These are phyloP conservation scores for Automeris io DNA, from an alignment of 2,888 invertebrate genomes.

Conservation along the genomic window DNA sequence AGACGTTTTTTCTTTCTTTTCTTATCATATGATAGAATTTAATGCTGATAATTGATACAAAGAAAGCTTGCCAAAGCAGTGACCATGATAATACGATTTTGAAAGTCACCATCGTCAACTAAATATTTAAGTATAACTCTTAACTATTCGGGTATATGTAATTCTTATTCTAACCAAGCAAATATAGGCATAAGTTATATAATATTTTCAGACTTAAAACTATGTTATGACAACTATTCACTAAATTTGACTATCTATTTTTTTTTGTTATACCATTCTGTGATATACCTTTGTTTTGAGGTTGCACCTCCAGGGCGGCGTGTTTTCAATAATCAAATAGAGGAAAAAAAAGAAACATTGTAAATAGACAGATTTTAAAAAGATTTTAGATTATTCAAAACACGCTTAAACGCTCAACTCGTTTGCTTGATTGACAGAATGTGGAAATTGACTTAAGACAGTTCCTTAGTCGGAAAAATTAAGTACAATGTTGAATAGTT, in stretches of 20 bases:
- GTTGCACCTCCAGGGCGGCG: conserved; percentile 37
- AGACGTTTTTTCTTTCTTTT: no score
- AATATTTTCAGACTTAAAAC: conserved; percentile 32
- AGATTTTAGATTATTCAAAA: conserved; percentile 19
- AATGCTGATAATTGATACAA: conserved; percentile 4
- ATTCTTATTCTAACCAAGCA: conserved; percentile 43
- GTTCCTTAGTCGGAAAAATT: conserved; percentile 17
- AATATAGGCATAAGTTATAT: conserved; percentile 52
- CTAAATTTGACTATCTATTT: conserved; percentile 70
- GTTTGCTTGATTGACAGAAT: conserved; percentile 53
- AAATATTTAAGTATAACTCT: conserved; percentile 26
- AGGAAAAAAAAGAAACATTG: no score
- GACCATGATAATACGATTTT: conserved; percentile 10
- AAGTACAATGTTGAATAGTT: conserved; percentile 26
- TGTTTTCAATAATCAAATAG: conserved; percentile 9
- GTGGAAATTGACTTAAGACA: conserved; percentile 62
- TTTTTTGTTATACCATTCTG: conserved; percentile 38
- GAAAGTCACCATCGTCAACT: conserved; percentile 23
- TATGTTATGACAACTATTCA: conserved; percentile 45
- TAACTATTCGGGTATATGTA: conserved; percentile 43
- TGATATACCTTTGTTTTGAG: conserved; percentile 43
- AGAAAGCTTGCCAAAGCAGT: no score
- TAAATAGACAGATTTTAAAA: neutral
- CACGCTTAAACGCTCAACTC: no score
- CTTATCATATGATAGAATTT: no score